Percentiles rank a stretch among this genome's conserved stretches.
Evolutionary conservation across 2,113 vertebrate species (phyloP).

Genomic region (Cettia cetti): DNA sequence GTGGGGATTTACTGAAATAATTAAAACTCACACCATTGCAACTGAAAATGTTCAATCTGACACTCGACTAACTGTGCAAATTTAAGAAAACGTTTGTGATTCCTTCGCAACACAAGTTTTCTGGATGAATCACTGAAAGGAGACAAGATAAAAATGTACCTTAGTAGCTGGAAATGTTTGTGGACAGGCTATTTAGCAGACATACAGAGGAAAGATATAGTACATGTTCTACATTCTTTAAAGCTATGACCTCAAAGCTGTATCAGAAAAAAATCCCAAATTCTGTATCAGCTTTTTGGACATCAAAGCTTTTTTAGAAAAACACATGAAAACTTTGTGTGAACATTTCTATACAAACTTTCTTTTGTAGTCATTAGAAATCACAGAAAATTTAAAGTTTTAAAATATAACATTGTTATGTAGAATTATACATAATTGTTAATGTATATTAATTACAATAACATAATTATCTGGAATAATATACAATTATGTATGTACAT

Average conservation of each 20-base stretch:
- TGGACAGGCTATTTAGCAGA: neutral
- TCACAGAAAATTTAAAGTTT: neutral
- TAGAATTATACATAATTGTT: no score
- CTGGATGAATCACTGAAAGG: neutral
- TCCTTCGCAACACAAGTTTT: neutral
- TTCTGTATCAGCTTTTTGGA: neutral
- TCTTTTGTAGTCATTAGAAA: neutral
- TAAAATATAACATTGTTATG: neutral
- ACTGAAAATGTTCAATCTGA: neutral
- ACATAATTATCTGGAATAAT: neutral
- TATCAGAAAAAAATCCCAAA: neutral
- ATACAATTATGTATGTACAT: neutral
- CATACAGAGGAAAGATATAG: neutral
- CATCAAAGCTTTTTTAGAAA: neutral
- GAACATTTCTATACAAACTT: neutral
- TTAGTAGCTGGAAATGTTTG: neutral
- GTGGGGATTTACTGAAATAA: neutral
- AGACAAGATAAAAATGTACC: neutral
- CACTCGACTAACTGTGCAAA: neutral
- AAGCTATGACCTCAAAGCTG: neutral
- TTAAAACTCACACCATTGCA: neutral
- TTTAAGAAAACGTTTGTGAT: neutral
- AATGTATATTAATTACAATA: neutral
- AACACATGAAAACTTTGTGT: neutral
- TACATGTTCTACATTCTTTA: neutral